A percentile compares a stretch with the other conserved stretches of the same genome.
phyloP scores from a whole-genome alignment of 2,888 invertebrate genomes.

The Boloria euphrosyne region DNA sequence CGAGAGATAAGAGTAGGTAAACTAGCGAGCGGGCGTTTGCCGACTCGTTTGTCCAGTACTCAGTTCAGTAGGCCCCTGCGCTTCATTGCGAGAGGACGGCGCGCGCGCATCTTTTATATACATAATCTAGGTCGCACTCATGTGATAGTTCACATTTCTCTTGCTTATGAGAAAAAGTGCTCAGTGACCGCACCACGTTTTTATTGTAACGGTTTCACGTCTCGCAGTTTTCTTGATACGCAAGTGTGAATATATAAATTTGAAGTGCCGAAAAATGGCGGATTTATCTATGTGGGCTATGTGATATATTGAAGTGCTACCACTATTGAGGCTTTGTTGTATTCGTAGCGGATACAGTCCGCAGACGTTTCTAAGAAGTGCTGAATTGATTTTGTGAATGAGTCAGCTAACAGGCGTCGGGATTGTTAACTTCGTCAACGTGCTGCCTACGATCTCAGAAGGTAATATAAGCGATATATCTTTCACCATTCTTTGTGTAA shows the following conservation, averaged over 20 bases:
- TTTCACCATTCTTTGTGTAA: constrained; percentile 22
- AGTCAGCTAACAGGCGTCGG: constrained; percentile 80
- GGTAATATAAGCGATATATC: constrained; percentile 53
- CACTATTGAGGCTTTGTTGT: constrained; percentile 45
- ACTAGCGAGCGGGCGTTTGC: constrained; percentile 75
- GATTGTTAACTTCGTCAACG: constrained; percentile 79
- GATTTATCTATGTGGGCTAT: constrained; percentile 72
- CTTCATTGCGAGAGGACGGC: constrained; percentile 64
- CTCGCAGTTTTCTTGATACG: constrained; percentile 37
- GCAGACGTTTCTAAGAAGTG: constrained; percentile 63
- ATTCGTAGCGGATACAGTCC: constrained; percentile 48
- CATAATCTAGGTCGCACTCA: constrained; percentile 65
- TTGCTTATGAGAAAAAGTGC: constrained; percentile 63
- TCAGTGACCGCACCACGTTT: constrained; percentile 55
- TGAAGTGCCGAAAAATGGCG: constrained; percentile 57
- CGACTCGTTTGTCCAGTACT: constrained; percentile 38
- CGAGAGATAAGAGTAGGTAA: constrained; percentile 76
- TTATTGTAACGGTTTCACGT: constrained; percentile 50
- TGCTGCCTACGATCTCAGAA: constrained; percentile 79
- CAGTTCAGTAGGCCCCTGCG: constrained; percentile 69
- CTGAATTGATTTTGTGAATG: constrained; percentile 75
- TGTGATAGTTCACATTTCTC: constrained; percentile 67
- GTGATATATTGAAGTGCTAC: constrained; percentile 60
- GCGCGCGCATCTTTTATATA: constrained; percentile 59
- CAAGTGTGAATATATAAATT: constrained; percentile 53